Evolutionary conservation across 2,888 invertebrate species (phyloP).

Genomic region (Drosophila quinaria): DNA sequence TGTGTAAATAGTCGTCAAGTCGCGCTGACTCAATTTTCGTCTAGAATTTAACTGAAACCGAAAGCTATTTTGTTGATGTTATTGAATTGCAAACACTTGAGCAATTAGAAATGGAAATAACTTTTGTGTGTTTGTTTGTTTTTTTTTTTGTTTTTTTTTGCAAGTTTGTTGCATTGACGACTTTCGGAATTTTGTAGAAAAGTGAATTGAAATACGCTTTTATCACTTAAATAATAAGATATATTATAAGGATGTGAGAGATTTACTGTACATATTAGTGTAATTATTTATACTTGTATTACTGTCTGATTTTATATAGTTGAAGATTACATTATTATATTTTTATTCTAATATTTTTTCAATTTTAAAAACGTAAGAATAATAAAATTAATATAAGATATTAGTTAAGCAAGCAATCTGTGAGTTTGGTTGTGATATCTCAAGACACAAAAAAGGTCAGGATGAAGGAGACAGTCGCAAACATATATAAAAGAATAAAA

Average conservation of each 20-base stretch:
- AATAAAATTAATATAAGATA: no score
- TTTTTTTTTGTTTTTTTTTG: neutral
- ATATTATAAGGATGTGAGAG: neutral
- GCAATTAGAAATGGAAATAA: constrained; percentile 17
- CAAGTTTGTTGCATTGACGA: constrained; percentile 13
- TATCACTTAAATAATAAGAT: neutral
- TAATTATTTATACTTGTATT: neutral
- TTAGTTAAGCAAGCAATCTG: no score
- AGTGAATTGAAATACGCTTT: constrained; percentile 13
- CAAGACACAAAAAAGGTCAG: no score
- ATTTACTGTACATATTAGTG: neutral
- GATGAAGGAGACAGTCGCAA: no score
- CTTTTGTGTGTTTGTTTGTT: constrained; percentile 10
- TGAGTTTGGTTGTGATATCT: no score
- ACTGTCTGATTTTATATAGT: neutral
- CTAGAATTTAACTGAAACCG: constrained; percentile 52
- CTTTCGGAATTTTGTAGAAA: constrained; percentile 16
- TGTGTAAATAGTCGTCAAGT: constrained; percentile 48
- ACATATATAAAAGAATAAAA: no score
- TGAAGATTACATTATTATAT: no score
- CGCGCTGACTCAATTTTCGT: constrained; percentile 53
- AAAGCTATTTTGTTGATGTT: constrained; percentile 32
- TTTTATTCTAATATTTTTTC: neutral
- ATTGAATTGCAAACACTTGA: constrained; percentile 19
- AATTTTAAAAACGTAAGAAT: no score